Percentiles rank a stretch among this genome's conserved stretches.
Evolutionary conservation across 2,797 vertebrate species (phyloP).

Genomic region (Champsocephalus esox): DNA sequence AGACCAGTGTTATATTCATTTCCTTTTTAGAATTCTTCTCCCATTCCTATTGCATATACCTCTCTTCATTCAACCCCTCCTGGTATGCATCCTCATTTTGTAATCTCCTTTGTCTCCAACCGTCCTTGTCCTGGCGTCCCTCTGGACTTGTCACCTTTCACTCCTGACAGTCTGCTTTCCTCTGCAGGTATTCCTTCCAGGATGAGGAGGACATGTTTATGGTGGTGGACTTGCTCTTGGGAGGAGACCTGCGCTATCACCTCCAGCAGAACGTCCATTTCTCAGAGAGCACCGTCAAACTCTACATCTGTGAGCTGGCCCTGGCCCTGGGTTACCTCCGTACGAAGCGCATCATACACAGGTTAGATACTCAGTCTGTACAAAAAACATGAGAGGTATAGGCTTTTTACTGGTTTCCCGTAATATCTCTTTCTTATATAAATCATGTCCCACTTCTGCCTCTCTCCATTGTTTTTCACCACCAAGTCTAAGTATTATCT

Average conservation of each 20-base stretch:
- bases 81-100: neutral
- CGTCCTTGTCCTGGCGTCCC: neutral
- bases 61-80: neutral
- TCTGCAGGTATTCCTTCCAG: constrained; percentile 96
- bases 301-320: constrained; percentile 93
- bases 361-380: constrained; percentile 77
- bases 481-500: neutral
- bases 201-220: constrained; percentile 99
- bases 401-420: neutral
- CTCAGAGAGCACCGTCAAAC: constrained; percentile 91
- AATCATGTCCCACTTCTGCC: neutral
- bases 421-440: neutral
- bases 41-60: neutral
- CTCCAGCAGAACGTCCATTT: constrained; percentile 96
- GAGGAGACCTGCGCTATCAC: constrained; percentile 96
- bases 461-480: constrained; percentile 16
- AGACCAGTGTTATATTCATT: neutral
- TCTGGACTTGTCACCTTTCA: neutral
- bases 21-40: neutral
- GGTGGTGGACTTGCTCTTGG: constrained; percentile 97
- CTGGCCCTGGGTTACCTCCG: constrained; percentile 96
- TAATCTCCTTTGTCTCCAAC: neutral
- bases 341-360: constrained; percentile 93
- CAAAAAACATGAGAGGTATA: neutral
- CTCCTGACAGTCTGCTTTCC: neutral